Evolutionary conservation across 1,140 invertebrate genomes (phyloP), one percentile per base, ranked within the genome.

Genomic region (Maniola jurtina): DNA sequence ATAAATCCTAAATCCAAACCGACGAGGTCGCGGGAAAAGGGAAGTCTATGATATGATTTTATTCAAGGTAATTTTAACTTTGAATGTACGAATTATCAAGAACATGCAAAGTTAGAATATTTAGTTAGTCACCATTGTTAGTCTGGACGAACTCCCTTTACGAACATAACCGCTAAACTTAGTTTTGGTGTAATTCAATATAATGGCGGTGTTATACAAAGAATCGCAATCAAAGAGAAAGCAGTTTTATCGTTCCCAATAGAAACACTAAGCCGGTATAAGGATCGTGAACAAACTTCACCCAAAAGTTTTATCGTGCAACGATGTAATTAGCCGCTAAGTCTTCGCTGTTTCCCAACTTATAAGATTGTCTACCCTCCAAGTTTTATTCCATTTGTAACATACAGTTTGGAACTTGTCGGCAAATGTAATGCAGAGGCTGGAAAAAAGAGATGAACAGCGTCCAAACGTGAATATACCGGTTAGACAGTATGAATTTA

Each of bases 161-260:
- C 13, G 42, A 2, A n/a, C 15, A 8, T 9, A n/a, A 55, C 52
- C 34, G 11, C 52, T 0, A 34, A 55, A 55, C 52, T 55, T 55
- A 34, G 52, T 55, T 35, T 9, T 34, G 11, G 25, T 55, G 4
- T 55, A 34, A 57, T 57, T 57, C 36, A 57, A 57, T 16, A 38
- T 38, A 38, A 40, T 57, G 25, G 34, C 4, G 25, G 55, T 34
- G 55, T 57, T 57, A 40, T 57, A 38, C 55, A 15, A 57, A 57
- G 34, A 38, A 57, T 57, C 40, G 14, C 59, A 62, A 55, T 67
- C 65, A 67, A 67, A 67, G 60, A 62, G 59, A 67, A 67, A 62
- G 59, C 54, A 54, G 54, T 67, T 67, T 67, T 67, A 67, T 67
- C 65, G 65, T 33, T 67, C 65, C 59, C 59, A 61, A 57, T 62